Conservation (phyloP, 2,113 vertebrate species). For the Thermophis baileyi region DNA sequence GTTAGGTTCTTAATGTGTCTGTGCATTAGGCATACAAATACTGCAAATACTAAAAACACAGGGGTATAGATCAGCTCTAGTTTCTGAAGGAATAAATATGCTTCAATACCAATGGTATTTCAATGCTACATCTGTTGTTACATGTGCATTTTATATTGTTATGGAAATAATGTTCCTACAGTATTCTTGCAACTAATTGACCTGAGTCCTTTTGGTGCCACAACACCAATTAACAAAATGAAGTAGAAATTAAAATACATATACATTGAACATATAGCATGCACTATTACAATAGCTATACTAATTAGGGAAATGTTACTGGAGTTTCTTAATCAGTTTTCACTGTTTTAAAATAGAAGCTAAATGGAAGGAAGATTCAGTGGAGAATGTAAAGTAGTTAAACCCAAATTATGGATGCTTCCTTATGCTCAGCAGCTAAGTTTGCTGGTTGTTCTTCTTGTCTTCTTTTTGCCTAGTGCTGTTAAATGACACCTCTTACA, state of each 20-base stretch:
- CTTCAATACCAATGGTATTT: background rate
- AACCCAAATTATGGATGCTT: conserved; percentile 34
- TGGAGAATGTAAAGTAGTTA: conserved; percentile 33
- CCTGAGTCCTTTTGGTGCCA: conserved; percentile 51
- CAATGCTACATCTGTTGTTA: background rate
- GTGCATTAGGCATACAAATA: background rate
- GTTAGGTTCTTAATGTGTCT: background rate
- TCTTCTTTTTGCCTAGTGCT: conserved; percentile 36
- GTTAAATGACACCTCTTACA: conserved; percentile 46
- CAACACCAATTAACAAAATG: conserved; percentile 52
- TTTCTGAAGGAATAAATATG: background rate
- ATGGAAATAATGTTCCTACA: conserved; percentile 12
- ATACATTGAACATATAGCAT: conserved; percentile 51
- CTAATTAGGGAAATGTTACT: conserved; percentile 55
- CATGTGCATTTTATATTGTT: conserved; percentile 15
- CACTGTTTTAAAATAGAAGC: conserved; percentile 60
- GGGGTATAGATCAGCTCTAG: conserved; percentile 1
- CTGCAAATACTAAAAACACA: background rate
- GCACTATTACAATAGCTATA: conserved; percentile 36
- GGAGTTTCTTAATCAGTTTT: conserved; percentile 59
- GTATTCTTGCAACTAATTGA: conserved; percentile 41
- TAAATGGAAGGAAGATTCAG: conserved; percentile 36
- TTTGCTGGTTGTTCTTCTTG: conserved; percentile 7
- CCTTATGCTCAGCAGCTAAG: conserved; percentile 42
- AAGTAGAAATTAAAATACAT: conserved; percentile 52